phyloP scores from a whole-genome alignment of 2,797 vertebrate species.

The Podarcis siculus region DNA sequence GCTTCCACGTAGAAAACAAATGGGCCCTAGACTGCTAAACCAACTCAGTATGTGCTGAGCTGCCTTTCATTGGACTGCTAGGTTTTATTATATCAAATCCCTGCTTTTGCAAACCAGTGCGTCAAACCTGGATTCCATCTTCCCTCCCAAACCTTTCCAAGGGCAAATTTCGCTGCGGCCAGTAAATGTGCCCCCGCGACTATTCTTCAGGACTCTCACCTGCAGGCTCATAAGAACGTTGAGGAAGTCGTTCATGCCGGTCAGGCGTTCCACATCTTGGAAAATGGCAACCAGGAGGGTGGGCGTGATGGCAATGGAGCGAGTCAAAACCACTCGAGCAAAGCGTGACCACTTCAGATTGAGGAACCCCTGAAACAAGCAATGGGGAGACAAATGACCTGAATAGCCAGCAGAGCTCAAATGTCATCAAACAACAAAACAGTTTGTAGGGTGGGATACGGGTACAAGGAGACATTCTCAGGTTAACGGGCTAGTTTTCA shows the following conservation, averaged over 20 bases:
- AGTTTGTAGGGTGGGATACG: fast-evolving
- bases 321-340: constrained; percentile 91
- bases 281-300: constrained; percentile 93
- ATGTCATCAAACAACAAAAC: neutral
- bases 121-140: neutral
- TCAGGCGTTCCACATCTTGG: constrained; percentile 90
- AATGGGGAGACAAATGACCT: neutral
- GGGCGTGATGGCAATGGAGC: constrained; percentile 92
- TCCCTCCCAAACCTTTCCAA: neutral
- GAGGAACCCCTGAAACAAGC: constrained; percentile 86
- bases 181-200: too few species aligned
- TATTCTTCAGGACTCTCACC: constrained; percentile 76
- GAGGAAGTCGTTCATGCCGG: constrained; percentile 97
- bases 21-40: neutral
- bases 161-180: neutral
- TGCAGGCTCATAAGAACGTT: constrained; percentile 97
- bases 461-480: neutral
- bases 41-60: neutral
- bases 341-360: constrained; percentile 94
- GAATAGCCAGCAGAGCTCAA: neutral
- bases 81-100: neutral
- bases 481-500: neutral
- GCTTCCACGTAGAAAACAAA: neutral
- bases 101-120: neutral
- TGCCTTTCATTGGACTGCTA: neutral